Conservation (phyloP, 2,888 invertebrate genomes). For the Phymatocera aterrima region DNA sequence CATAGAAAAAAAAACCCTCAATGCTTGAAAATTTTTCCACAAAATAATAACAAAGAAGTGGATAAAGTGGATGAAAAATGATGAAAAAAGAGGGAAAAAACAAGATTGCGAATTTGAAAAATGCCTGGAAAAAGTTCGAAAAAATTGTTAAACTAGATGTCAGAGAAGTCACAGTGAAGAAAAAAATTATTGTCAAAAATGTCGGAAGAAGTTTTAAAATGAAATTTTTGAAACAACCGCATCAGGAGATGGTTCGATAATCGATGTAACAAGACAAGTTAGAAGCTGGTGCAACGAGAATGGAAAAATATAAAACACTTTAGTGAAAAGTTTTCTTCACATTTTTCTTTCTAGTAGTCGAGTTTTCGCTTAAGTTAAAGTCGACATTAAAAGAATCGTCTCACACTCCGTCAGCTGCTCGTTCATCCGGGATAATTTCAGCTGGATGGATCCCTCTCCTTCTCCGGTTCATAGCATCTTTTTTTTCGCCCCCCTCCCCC, state of each 20-base stretch:
- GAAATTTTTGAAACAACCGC: background rate
- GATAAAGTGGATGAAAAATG: too few relatives aligned
- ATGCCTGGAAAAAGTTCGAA: background rate
- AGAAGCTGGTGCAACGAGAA: background rate
- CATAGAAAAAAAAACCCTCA: too few relatives aligned
- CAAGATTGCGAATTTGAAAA: background rate
- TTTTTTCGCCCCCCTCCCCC: background rate
- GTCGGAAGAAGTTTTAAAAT: background rate
- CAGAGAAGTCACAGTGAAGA: too few relatives aligned
- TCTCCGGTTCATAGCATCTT: background rate
- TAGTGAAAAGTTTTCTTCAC: background rate
- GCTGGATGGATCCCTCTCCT: background rate
- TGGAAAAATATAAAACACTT: too few relatives aligned
- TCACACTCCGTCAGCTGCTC: conserved; percentile 70
- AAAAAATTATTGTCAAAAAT: too few relatives aligned
- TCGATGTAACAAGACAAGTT: conserved; percentile 8
- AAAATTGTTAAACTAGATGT: background rate
- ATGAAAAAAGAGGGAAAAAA: background rate
- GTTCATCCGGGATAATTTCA: conserved; percentile 66
- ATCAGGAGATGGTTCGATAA: background rate
- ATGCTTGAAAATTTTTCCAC: too few relatives aligned
- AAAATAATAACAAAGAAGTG: too few relatives aligned
- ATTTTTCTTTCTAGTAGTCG: background rate
- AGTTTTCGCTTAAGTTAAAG: conserved; percentile 48
- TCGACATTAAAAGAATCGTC: conserved; percentile 73